Evolutionary conservation across 2,888 invertebrate species (phyloP), one percentile per base, ranked within the genome.

Genomic region (Rutpela maculata): DNA sequence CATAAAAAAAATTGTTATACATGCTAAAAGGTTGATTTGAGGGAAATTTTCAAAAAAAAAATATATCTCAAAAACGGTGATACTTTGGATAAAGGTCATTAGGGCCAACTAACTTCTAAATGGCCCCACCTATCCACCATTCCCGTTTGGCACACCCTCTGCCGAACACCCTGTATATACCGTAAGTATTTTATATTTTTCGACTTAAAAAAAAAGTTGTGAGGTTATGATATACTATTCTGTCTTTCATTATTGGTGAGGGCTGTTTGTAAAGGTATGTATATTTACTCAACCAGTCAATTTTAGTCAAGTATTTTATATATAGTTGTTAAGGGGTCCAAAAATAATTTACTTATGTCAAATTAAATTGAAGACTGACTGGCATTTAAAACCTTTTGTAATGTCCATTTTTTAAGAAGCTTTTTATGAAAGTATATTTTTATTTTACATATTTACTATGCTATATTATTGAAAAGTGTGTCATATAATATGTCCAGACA

Each of bases 361-460:
- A n/a, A 56, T 59, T 55, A 72, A 72, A 50, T 38, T 15, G 12
- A 72, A 72, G 72, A 72, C 72, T 72, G 72, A 72, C 63, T 63
- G 72, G 72, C 72, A 72, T 72, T 72, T 72, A 2, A 55, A 18
- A 50, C 55, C 5, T 67, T 18, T 55, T 15, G 15, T 63, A 63
- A 31, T 22, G 70, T 62, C 72, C 72, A 72, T 63, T 72, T 67
- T 72, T 63, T 62, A 35, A 60, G 15, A 62, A 55, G 31, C 22
- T 63, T 22, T 67, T 56, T 67, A 67, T 19, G 55, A 67, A 55
- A 50, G 19, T 67, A 26, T 56, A 67, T 67, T 67, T 67, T 67
- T 50, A 55, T 67, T 67, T 67, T 50, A 55, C 26, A 56, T 22
- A 19, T 67, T 65, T 65, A 43, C 19, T 65, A 50, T 43, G 19